Base-by-base conservation (phyloP, 1,140 invertebrate species). In the Neomicropteryx cornuta region DNA sequence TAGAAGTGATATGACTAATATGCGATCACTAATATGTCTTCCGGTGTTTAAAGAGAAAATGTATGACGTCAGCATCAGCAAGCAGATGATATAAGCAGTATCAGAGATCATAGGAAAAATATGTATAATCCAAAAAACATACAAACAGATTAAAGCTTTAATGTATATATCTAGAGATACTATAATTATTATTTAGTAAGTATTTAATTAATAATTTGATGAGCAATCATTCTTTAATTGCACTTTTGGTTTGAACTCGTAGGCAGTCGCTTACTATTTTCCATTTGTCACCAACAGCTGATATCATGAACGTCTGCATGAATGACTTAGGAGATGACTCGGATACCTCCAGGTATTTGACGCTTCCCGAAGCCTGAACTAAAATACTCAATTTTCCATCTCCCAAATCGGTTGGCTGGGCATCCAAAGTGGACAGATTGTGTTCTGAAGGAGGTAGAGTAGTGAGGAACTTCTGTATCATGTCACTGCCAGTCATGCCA, bases 221-320 rank as follows among this genome's bases (percentile, higher is more conserved):
- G n/a, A n/a, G n/a, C n/a, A n/a, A n/a, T n/a, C n/a, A n/a, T n/a
- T n/a, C n/a, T n/a, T n/a, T n/a, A n/a, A n/a, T n/a, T n/a, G n/a
- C n/a, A n/a, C n/a, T 82, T 78, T n/a, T n/a, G n/a, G n/a, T n/a
- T 71, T 87, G 81, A 47, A 81, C 67, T 51, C 87, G 70, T 50
- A 83, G 88, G 45, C 76, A 82, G 53, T 91, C 87, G 30, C 77
- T 86, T 17, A 84, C 83, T 42, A 92, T 87, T 66, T 88, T 89
- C 87, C 86, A 91, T 55, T 88, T 87, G 39, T 87, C 83, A 16
- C 76, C 81, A 47, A 83, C 74, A 10, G 81, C 83, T 0, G 84
- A 86, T 13, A 92, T 75, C 1, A 89, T 59, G 49, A 91, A 90
- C 8, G 77, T 83, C 59, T 92, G 85, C 48, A 81, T 76, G 47